Conservation (phyloP, 2,888 invertebrate genomes). For the Galeruca laticollis region DNA sequence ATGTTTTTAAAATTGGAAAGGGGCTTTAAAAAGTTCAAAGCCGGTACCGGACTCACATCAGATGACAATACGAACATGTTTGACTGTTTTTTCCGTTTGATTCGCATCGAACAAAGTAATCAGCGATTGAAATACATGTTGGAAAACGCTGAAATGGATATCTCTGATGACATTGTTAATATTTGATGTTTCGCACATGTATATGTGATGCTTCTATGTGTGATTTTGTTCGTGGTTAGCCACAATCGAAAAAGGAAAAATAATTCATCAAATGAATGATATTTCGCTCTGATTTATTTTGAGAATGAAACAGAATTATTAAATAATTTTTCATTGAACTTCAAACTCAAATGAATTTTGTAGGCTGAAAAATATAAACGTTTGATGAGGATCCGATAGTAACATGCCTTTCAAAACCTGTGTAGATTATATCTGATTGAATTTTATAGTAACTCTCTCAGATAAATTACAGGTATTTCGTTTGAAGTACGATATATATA, state of each 20-base stretch:
- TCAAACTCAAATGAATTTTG: not conserved
- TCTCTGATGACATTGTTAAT: constrained; percentile 34
- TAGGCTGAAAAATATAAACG: not conserved
- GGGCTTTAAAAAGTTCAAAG: not conserved
- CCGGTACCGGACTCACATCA: constrained; percentile 14
- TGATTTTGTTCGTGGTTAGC: constrained; percentile 29
- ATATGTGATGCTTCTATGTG: constrained; percentile 10
- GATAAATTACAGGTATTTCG: too few relatives aligned
- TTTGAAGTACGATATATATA: too few relatives aligned
- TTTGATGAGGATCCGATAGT: not conserved
- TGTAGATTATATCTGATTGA: too few relatives aligned
- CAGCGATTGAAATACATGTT: constrained; percentile 34
- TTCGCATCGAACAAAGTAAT: constrained; percentile 37
- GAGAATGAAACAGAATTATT: not conserved
- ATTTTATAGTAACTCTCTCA: too few relatives aligned
- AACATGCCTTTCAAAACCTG: too few relatives aligned
- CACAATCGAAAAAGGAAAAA: constrained; percentile 12
- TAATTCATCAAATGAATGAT: not conserved
- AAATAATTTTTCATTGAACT: not conserved
- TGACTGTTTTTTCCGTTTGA: constrained; percentile 36
- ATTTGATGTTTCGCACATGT: constrained; percentile 33
- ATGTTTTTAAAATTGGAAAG: too few relatives aligned
- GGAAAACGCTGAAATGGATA: constrained; percentile 33
- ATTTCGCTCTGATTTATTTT: not conserved
- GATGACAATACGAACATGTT: constrained; percentile 27